A percentile compares a stretch with the other conserved stretches of the same genome.
phyloP scores from a whole-genome alignment of 2,888 invertebrate species.

The Linnaemya vulpina region DNA sequence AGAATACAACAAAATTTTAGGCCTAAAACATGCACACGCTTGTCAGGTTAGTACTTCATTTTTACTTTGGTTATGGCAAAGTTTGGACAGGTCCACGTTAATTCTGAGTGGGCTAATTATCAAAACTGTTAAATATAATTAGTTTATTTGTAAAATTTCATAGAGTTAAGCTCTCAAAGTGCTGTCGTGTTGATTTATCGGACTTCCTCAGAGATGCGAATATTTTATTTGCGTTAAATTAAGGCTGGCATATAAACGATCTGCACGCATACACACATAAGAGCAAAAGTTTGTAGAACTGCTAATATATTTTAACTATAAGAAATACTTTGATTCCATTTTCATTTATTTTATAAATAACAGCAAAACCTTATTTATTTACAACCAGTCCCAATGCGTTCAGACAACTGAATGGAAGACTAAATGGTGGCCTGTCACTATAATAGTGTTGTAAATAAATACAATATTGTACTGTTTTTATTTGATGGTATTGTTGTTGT shows the following conservation, averaged over 20 bases:
- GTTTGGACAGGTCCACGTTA: too few relatives aligned
- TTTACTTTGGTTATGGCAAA: too few relatives aligned
- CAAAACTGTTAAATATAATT: too few relatives aligned
- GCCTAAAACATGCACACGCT: too few relatives aligned
- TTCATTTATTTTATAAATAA: background rate
- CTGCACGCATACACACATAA: too few relatives aligned
- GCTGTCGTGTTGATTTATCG: too few relatives aligned
- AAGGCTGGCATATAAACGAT: background rate
- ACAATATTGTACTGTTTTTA: slow-evolving; percentile 58
- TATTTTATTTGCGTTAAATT: background rate
- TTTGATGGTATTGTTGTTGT: slow-evolving; percentile 5
- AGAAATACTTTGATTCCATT: slow-evolving; percentile 10
- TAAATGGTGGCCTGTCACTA: slow-evolving; percentile 62
- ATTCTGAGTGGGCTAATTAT: too few relatives aligned
- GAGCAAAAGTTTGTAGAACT: too few relatives aligned
- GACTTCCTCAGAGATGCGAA: background rate
- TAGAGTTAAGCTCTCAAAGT: too few relatives aligned
- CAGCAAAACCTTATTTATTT: slow-evolving; percentile 35
- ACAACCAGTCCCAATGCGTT: slow-evolving; percentile 37
- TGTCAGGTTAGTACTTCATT: too few relatives aligned
- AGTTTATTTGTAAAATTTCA: too few relatives aligned
- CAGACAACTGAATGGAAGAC: slow-evolving; percentile 48
- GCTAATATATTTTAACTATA: background rate
- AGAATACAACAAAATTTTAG: background rate
- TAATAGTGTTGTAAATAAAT: slow-evolving; percentile 67